A percentile compares a stretch with the other conserved stretches of the same genome.
phyloP scores from a whole-genome alignment of 2,888 invertebrate genomes.

The Prostheceraeus crozeri region DNA sequence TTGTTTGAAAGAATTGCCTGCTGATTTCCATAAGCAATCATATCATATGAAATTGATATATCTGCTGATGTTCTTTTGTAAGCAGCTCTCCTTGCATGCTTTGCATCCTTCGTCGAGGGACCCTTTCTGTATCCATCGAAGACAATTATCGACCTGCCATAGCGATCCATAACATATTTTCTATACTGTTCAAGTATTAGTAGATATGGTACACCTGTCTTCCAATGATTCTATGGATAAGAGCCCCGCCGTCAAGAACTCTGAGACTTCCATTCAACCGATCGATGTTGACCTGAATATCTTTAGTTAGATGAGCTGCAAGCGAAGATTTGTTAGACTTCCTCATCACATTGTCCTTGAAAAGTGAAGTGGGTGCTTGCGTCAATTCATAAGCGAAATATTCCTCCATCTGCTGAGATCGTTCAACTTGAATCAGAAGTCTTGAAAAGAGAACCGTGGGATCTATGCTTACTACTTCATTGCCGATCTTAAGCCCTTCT shows the following conservation, averaged over 20 bases:
- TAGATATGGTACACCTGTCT: conserved; percentile 5
- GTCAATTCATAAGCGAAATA: conserved; percentile 2
- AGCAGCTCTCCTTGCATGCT: conserved; percentile 13
- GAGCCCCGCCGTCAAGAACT: neutral
- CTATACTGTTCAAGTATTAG: conserved; percentile 1
- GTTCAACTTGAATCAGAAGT: conserved; percentile 7
- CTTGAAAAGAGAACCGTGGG: conserved; percentile 12
- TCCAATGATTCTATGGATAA: too few relatives aligned
- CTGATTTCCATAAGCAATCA: conserved; percentile 23
- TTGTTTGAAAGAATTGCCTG: conserved; percentile 17
- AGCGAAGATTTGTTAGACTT: conserved; percentile 12
- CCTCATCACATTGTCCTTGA: conserved; percentile 6
- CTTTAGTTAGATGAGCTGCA: conserved; percentile 4
- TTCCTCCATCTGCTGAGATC: conserved; percentile 20
- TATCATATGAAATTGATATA: neutral
- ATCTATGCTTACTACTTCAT: neutral
- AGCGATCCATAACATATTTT: conserved; percentile 7
- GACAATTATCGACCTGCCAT: conserved; percentile 1
- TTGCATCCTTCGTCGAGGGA: conserved; percentile 9
- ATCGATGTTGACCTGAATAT: conserved; percentile 9
- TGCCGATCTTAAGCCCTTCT: conserved; percentile 14
- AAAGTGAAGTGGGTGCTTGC: neutral
- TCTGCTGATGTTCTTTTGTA: conserved; percentile 1
- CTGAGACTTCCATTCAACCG: conserved; percentile 4
- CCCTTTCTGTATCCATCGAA: neutral